Percentiles rank a stretch among this genome's conserved stretches.
phyloP scores from a whole-genome alignment of 1,140 invertebrate genomes.

The Metopolophium dirhodum region DNA sequence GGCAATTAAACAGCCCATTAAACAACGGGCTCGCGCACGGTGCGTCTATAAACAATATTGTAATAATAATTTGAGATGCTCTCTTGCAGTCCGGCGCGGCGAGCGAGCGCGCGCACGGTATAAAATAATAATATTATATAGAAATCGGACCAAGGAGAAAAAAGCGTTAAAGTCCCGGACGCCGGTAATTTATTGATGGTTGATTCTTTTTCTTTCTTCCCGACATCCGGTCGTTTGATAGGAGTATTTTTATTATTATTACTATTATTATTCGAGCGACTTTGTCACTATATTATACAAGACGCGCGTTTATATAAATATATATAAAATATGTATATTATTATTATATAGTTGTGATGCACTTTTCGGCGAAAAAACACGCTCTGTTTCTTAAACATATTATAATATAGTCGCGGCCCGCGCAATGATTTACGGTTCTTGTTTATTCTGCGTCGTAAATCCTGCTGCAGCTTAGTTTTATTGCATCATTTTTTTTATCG shows the following conservation, averaged over 20 bases:
- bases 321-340: neutral
- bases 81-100: no score
- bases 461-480: neutral
- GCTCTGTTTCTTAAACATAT: neutral
- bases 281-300: neutral
- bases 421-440: constrained; percentile 29
- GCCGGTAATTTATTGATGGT: constrained; percentile 4
- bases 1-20: constrained; percentile 53
- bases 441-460: constrained; percentile 33
- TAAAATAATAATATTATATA: neutral
- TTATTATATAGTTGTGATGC: neutral
- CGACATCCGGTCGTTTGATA: constrained; percentile 8
- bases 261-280: neutral
- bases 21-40: neutral
- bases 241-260: neutral
- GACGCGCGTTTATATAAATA: neutral
- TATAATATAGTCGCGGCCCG: neutral
- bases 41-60: neutral
- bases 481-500: constrained; percentile 22
- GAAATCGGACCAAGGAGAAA: neutral
- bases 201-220: constrained; percentile 4
- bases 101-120: neutral
- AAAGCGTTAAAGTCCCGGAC: constrained; percentile 28
- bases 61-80: neutral
- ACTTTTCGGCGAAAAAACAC: constrained; percentile 41